Percentiles rank a stretch among this genome's conserved stretches.
These are phyloP conservation scores for Hippocampus guttulatus DNA, from an alignment of 2,113 vertebrate species.

Conservation along the genomic window DNA sequence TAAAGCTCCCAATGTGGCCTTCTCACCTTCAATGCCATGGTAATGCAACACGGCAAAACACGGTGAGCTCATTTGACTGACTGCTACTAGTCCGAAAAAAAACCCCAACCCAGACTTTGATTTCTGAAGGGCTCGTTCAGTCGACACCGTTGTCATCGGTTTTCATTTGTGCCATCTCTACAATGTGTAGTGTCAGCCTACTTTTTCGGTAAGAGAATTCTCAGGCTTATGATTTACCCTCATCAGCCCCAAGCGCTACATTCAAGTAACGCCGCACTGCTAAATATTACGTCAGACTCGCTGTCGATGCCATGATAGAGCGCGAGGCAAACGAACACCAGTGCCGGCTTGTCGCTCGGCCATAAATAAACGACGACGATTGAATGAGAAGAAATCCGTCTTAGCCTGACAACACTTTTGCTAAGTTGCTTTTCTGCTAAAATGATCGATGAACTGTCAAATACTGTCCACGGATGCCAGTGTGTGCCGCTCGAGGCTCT, in stretches of 20 bases:
- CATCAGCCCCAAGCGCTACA: not conserved
- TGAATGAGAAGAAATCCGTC: slow-evolving; percentile 16
- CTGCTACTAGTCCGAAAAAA: not conserved
- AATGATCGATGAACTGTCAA: slow-evolving; percentile 5
- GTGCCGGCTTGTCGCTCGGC: slow-evolving; percentile 8
- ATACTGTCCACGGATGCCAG: slow-evolving; percentile 3
- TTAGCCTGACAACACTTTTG: slow-evolving; percentile 3
- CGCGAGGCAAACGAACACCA: not conserved
- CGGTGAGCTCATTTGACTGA: slow-evolving; percentile 1
- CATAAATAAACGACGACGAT: not conserved
- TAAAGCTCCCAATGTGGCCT: slow-evolving; percentile 25
- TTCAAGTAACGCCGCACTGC: not conserved
- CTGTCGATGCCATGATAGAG: not conserved
- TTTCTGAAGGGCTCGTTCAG: not conserved
- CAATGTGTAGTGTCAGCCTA: not conserved
- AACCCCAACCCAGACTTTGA: not conserved
- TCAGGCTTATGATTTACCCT: no score
- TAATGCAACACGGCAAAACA: slow-evolving; percentile 30
- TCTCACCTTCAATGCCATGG: slow-evolving; percentile 34
- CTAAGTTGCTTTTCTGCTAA: not conserved
- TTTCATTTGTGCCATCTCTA: not conserved
- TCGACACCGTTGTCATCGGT: no score
- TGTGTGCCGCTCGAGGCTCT: not conserved
- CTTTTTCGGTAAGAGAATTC: not conserved
- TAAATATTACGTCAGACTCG: not conserved